phyloP scores from a whole-genome alignment of 1,140 invertebrate species.

The Phymorhynchus buccinoides region DNA sequence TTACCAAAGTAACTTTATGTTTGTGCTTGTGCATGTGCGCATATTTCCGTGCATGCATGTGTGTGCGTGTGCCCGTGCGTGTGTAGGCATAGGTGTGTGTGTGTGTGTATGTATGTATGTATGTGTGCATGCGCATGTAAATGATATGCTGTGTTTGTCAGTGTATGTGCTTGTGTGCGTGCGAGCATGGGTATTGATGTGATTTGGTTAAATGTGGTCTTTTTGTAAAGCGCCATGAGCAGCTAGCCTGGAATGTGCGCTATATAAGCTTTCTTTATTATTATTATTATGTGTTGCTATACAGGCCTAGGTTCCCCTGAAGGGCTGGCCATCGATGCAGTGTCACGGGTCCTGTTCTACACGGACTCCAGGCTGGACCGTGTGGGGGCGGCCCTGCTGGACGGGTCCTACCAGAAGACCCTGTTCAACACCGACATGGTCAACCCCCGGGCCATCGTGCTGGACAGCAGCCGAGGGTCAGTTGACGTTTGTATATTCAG shows the following conservation, averaged over 20 bases:
- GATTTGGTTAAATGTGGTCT: too few relatives aligned
- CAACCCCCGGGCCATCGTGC: conserved; percentile 95
- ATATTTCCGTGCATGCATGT: too few relatives aligned
- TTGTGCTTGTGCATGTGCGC: neutral
- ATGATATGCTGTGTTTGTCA: too few relatives aligned
- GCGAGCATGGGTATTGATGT: too few relatives aligned
- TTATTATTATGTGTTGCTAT: conserved; percentile 63
- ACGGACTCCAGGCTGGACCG: conserved; percentile 92
- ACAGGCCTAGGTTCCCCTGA: conserved; percentile 86
- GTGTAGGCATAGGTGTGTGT: neutral
- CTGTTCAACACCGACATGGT: conserved; percentile 85
- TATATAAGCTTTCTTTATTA: too few relatives aligned
- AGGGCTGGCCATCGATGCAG: conserved; percentile 93
- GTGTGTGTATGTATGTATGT: too few relatives aligned
- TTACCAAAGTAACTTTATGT: too few relatives aligned
- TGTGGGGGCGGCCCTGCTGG: conserved; percentile 91
- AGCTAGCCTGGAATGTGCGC: too few relatives aligned
- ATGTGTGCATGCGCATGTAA: too few relatives aligned
- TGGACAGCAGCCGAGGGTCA: conserved; percentile 91
- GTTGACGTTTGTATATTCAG: too few relatives aligned
- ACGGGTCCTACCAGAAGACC: conserved; percentile 82
- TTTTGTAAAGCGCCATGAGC: too few relatives aligned
- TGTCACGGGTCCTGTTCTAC: conserved; percentile 94
- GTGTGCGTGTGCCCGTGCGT: neutral
- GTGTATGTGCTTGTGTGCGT: too few relatives aligned